Evolutionary conservation across 2,888 invertebrate species (phyloP).

Genomic region (Zygothrica quintamaculata): DNA sequence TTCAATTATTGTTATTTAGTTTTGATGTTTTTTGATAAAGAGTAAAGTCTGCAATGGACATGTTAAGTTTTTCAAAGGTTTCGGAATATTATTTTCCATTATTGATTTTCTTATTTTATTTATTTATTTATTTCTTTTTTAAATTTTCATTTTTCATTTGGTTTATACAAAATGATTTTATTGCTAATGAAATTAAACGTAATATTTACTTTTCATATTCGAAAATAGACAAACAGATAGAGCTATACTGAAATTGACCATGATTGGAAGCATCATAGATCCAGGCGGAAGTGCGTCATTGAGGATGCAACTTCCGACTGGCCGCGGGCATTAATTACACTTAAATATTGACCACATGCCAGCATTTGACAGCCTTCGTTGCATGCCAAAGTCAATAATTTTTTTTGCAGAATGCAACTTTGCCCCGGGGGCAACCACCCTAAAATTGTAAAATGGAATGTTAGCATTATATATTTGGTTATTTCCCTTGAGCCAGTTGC

Average conservation of each 20-base stretch:
- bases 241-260: constrained; percentile 14
- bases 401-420: constrained; percentile 55
- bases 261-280: constrained; percentile 10
- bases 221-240: constrained; percentile 7
- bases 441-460: constrained; percentile 3
- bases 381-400: constrained; percentile 62
- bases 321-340: constrained; percentile 84
- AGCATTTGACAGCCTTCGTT: constrained; percentile 76
- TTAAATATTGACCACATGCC: constrained; percentile 84
- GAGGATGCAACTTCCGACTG: constrained; percentile 68
- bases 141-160: constrained; percentile 11
- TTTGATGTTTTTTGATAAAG: constrained; percentile 1
- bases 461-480: constrained; percentile 54
- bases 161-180: constrained; percentile 30
- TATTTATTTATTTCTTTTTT: not conserved
- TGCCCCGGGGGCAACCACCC: constrained; percentile 34
- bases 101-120: no score
- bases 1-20: constrained; percentile 44
- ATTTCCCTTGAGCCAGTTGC: constrained; percentile 77
- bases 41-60: constrained; percentile 28
- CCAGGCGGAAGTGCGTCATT: constrained; percentile 57
- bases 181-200: constrained; percentile 75
- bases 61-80: no score
- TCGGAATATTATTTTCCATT: no score
- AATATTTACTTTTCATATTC: constrained; percentile 73